A percentile compares a stretch with the other conserved stretches of the same genome.
Evolutionary conservation across 1,140 invertebrate genomes (phyloP).

Genomic region (Scaptomyza hsui): DNA sequence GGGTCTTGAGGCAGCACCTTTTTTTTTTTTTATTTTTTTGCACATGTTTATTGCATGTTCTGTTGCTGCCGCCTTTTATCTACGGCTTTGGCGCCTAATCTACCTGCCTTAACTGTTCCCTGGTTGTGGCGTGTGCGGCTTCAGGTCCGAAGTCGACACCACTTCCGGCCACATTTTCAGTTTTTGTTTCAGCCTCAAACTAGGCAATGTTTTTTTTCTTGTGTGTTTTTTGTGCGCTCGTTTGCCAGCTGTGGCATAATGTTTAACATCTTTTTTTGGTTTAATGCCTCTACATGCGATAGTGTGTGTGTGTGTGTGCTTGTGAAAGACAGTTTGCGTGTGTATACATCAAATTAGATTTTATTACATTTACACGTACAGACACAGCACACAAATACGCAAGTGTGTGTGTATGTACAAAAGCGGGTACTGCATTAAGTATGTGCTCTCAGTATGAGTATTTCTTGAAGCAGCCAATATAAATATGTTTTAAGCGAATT

Average conservation of each 20-base stretch:
- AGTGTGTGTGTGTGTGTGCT: slow-evolving; percentile 5
- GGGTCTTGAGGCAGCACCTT: slow-evolving; percentile 18
- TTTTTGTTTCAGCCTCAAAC: slow-evolving; percentile 67
- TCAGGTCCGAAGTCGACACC: slow-evolving; percentile 30
- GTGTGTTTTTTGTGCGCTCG: slow-evolving; percentile 24
- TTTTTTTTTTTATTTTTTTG: slow-evolving; percentile 22
- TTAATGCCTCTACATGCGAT: not conserved
- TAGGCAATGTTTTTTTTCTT: slow-evolving; percentile 62
- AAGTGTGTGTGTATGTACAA: not conserved
- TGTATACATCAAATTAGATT: slow-evolving; percentile 72
- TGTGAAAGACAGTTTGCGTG: slow-evolving; percentile 16
- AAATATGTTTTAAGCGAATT: not conserved
- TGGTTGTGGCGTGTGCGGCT: slow-evolving; percentile 22
- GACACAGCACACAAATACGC: slow-evolving; percentile 38
- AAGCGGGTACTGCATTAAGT: slow-evolving; percentile 5
- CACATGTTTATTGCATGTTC: slow-evolving; percentile 74
- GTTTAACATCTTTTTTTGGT: slow-evolving; percentile 35
- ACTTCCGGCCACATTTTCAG: slow-evolving; percentile 64
- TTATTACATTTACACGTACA: slow-evolving; percentile 67
- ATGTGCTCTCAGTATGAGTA: not conserved
- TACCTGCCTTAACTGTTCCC: slow-evolving; percentile 45
- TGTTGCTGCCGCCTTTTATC: slow-evolving; percentile 52
- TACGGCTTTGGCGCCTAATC: slow-evolving; percentile 48
- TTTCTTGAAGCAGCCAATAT: not conserved
- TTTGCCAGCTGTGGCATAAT: slow-evolving; percentile 25